Evolutionary conservation across 2,888 invertebrate genomes (phyloP).

Genomic region (Invenusta paracnida): DNA sequence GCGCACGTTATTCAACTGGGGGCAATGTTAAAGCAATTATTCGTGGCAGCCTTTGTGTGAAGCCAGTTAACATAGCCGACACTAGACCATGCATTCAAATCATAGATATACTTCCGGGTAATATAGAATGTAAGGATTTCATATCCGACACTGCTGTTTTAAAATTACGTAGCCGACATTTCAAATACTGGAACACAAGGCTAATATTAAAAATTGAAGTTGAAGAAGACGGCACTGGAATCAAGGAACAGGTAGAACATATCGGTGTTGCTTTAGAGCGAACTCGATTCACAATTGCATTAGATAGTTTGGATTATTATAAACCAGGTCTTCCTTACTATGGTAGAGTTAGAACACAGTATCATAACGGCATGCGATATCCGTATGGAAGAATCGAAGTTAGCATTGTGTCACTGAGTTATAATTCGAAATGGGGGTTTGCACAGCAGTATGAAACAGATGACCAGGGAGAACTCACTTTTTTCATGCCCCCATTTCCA

Average conservation of each 20-base stretch:
- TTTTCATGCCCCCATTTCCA: slow-evolving; percentile 36
- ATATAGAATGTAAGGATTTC: neutral
- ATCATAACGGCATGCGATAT: slow-evolving; percentile 9
- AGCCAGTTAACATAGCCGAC: neutral
- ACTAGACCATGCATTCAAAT: slow-evolving; percentile 20
- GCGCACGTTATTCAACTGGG: slow-evolving; percentile 37
- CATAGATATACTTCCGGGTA: neutral
- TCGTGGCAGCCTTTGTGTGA: slow-evolving; percentile 5
- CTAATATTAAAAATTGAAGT: neutral
- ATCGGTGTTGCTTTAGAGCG: neutral
- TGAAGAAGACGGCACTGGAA: slow-evolving; percentile 32
- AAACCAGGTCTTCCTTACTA: slow-evolving; percentile 38
- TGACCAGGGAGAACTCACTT: slow-evolving; percentile 17
- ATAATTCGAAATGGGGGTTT: slow-evolving; percentile 35
- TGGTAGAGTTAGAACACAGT: neutral
- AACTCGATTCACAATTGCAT: neutral
- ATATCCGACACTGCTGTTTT: neutral
- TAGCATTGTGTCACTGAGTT: neutral
- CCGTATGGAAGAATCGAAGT: neutral
- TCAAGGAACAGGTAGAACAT: neutral
- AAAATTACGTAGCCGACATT: neutral
- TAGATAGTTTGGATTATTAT: slow-evolving; percentile 16
- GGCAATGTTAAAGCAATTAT: neutral
- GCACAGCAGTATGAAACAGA: slow-evolving; percentile 20
- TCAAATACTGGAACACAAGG: neutral